Percentiles rank a stretch among this genome's conserved stretches.
Evolutionary conservation across 2,888 invertebrate species (phyloP).

Genomic region (Parapristionchus giblindavisi): DNA sequence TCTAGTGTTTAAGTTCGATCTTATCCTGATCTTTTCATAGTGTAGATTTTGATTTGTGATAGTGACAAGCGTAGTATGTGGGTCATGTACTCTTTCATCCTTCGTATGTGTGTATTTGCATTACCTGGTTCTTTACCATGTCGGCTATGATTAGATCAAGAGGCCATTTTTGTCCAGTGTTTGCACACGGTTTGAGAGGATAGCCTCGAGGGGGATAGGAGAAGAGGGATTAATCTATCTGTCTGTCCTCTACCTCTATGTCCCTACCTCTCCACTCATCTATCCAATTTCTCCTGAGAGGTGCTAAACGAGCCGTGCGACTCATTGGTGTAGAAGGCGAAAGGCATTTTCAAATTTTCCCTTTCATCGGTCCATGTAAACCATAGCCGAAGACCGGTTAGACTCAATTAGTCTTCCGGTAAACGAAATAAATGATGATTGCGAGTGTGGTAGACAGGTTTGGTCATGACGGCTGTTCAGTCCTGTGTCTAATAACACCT

Average conservation of each 20-base stretch:
- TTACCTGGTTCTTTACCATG: neutral
- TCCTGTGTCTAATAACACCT: no score
- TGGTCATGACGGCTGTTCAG: no score
- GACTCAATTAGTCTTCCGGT: slow-evolving; percentile 2
- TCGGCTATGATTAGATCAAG: slow-evolving; percentile 1
- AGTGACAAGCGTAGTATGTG: no score
- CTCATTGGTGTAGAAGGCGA: neutral
- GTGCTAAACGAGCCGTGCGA: slow-evolving; percentile 32
- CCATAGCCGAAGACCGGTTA: neutral
- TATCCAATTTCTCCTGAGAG: no score
- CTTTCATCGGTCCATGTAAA: neutral
- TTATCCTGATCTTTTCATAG: no score
- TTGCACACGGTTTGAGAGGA: slow-evolving; percentile 1
- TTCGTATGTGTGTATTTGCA: no score
- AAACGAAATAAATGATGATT: neutral
- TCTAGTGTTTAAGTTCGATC: no score
- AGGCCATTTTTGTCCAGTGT: neutral
- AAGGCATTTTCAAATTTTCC: slow-evolving; percentile 22
- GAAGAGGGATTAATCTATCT: slow-evolving; percentile 2
- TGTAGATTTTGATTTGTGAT: no score
- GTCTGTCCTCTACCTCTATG: no score
- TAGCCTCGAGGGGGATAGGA: neutral
- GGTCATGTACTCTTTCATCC: no score
- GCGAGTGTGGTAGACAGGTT: neutral
- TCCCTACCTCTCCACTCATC: no score